Evolutionary conservation across 2,888 invertebrate species (phyloP).

Genomic region (Drosophila flavopinicola): DNA sequence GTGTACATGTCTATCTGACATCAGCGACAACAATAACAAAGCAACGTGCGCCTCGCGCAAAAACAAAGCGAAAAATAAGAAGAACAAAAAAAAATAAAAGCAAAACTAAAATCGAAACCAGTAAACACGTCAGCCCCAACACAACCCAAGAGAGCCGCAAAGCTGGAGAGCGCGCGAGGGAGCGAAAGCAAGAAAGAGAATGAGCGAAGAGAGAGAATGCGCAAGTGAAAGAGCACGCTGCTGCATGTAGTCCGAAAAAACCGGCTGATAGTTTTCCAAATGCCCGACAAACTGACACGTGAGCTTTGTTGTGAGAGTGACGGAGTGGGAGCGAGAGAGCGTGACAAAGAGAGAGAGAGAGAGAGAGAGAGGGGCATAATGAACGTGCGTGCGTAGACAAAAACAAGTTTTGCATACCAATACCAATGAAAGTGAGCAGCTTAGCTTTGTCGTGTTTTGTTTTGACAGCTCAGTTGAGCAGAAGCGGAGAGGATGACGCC

Average conservation of each 20-base stretch:
- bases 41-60: conserved; percentile 64
- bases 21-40: conserved; percentile 78
- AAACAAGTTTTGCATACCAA: conserved; percentile 57
- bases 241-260: conserved; percentile 33
- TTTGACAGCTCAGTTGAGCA: conserved; percentile 20
- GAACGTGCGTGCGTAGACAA: conserved; percentile 43
- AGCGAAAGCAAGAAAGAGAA: conserved; percentile 5
- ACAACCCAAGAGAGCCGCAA: conserved; percentile 3
- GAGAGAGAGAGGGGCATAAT: conserved; percentile 2
- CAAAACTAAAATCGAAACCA: conserved; percentile 54
- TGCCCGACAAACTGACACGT: conserved; percentile 50
- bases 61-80: conserved; percentile 46
- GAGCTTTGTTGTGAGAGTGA: conserved; percentile 43
- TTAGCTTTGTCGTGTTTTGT: conserved; percentile 50
- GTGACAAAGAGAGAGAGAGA: conserved; percentile 12
- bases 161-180: conserved; percentile 12
- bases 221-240: conserved; percentile 6
- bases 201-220: too few species aligned
- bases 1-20: conserved; percentile 59
- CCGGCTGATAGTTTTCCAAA: conserved; percentile 57
- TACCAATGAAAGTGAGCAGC: conserved; percentile 43
- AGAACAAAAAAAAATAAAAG: conserved; percentile 19
- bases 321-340: conserved; percentile 9
- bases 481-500: conserved; percentile 8
- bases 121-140: conserved; percentile 72